Evolutionary conservation across 1,140 invertebrate species (phyloP).

Genomic region (Penaeus vannamei): DNA sequence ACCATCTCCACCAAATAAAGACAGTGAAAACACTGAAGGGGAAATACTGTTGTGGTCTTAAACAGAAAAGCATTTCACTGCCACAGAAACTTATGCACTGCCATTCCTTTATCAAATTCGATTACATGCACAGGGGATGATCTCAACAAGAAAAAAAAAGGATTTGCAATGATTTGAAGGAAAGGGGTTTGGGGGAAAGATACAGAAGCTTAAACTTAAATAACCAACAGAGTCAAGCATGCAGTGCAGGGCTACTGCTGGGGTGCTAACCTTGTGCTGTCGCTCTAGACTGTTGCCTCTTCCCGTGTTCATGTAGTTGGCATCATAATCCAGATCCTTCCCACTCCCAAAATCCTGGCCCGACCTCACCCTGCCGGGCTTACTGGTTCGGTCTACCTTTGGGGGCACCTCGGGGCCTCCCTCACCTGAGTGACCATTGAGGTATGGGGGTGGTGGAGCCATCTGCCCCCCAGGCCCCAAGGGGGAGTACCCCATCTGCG

Average conservation of each 20-base stretch:
- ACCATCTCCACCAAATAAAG: too few relatives aligned
- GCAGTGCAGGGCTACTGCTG: slow-evolving; percentile 34
- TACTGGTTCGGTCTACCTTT: slow-evolving; percentile 83
- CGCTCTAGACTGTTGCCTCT: slow-evolving; percentile 62
- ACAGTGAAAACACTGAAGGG: too few relatives aligned
- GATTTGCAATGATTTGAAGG: too few relatives aligned
- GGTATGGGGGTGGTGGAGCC: slow-evolving; percentile 53
- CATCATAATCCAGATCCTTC: slow-evolving; percentile 72
- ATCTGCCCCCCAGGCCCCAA: slow-evolving; percentile 42
- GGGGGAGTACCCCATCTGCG: slow-evolving; percentile 52
- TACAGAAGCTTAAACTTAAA: too few relatives aligned
- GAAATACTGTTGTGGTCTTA: too few relatives aligned
- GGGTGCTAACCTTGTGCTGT: slow-evolving; percentile 62
- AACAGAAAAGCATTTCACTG: too few relatives aligned
- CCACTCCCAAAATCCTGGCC: slow-evolving; percentile 72
- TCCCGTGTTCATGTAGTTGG: slow-evolving; percentile 69
- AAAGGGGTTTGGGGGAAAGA: too few relatives aligned
- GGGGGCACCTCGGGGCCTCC: slow-evolving; percentile 84
- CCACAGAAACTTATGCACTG: too few relatives aligned
- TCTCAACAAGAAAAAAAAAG: too few relatives aligned
- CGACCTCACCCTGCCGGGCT: slow-evolving; percentile 75
- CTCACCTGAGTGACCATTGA: slow-evolving; percentile 57
- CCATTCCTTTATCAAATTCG: too few relatives aligned
- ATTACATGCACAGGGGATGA: too few relatives aligned
- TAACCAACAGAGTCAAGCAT: not conserved